Evolutionary conservation across 2,113 vertebrate species (phyloP).

Genomic region (Girardinichthys multiradiatus): DNA sequence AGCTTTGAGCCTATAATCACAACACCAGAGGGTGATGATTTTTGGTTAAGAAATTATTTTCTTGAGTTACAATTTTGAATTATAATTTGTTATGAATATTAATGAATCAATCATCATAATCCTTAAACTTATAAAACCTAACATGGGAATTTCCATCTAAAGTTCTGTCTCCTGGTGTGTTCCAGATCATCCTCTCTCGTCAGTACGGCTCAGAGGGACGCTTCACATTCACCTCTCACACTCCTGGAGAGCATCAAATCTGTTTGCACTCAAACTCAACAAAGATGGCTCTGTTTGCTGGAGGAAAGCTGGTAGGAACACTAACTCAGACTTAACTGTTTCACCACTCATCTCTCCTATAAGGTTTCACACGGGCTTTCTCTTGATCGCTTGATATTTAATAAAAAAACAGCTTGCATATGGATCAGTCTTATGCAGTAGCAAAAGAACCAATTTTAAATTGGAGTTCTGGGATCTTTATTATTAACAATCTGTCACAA

Average conservation of each 20-base stretch:
- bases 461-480: no score
- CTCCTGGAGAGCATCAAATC: constrained; percentile 94
- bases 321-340: not conserved
- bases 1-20: no score
- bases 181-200: constrained; percentile 89
- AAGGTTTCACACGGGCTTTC: not conserved
- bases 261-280: constrained; percentile 97
- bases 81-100: no score
- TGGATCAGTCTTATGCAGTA: no score
- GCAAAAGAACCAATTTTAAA: no score
- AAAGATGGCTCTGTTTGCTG: constrained; percentile 92
- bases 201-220: constrained; percentile 94
- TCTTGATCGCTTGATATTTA: no score
- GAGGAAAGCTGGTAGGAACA: constrained; percentile 87
- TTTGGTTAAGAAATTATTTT: no score
- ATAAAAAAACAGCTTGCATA: no score
- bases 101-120: no score
- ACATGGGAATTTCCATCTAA: not conserved
- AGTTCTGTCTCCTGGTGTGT: not conserved
- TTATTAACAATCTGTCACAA: no score
- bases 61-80: no score
- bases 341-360: not conserved
- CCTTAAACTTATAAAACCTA: not conserved
- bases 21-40: no score
- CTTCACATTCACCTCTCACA: constrained; percentile 96